These are phyloP conservation scores for Petroica traversi DNA, from an alignment of 2,113 vertebrate genomes.

Conservation along the genomic window DNA sequence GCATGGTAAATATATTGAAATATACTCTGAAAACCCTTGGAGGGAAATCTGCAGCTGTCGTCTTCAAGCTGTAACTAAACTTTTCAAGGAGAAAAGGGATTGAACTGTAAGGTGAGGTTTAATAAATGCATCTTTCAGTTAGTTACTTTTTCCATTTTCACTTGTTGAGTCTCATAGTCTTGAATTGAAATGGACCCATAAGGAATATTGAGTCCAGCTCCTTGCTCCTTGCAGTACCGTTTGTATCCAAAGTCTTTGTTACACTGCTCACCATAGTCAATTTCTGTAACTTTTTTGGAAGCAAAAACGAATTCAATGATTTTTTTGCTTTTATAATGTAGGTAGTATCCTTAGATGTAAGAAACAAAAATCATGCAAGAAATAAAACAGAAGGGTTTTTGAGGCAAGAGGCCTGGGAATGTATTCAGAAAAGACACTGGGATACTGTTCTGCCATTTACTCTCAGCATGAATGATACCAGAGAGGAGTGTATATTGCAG, in stretches of 20 bases:
- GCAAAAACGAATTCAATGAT: background rate
- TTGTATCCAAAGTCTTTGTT: background rate
- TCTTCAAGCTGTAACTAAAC: background rate
- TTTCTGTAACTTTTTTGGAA: background rate
- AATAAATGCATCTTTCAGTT: background rate
- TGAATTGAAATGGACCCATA: fast-evolving
- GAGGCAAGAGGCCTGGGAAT: background rate
- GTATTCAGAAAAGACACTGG: background rate
- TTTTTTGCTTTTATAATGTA: background rate
- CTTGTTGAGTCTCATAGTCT: background rate
- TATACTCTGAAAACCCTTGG: background rate
- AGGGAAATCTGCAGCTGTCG: background rate
- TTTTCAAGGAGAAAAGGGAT: background rate
- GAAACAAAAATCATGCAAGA: background rate
- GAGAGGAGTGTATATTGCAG: background rate
- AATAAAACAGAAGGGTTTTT: background rate
- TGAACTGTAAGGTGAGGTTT: background rate
- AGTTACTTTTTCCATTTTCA: background rate
- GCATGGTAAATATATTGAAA: background rate
- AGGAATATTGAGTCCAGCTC: background rate
- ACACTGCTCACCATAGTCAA: background rate
- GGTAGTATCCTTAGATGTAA: background rate
- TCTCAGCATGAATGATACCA: background rate
- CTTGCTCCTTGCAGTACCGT: background rate
- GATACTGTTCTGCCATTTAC: background rate